phyloP scores from a whole-genome alignment of 1,140 invertebrate genomes.

The roundworm (Caenorhabditis elegans) region DNA sequence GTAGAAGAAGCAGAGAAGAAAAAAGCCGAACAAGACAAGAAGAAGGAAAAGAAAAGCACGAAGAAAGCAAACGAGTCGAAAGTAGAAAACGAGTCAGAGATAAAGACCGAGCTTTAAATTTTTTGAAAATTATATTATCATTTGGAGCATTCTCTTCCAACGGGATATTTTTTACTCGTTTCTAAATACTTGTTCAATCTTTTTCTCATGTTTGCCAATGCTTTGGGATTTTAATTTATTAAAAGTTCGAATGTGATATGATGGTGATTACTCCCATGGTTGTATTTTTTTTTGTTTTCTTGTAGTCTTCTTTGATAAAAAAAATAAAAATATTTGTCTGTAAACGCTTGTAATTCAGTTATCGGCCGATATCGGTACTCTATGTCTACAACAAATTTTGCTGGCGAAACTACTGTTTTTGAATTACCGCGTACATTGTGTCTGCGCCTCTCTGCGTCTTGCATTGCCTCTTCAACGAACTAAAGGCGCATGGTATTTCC shows the following conservation, averaged over 20 bases:
- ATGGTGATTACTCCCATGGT: neutral
- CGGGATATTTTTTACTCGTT: neutral
- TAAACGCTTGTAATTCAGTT: too few species aligned
- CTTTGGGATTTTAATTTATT: neutral
- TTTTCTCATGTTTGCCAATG: neutral
- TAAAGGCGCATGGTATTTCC: neutral
- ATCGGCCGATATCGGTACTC: too few species aligned
- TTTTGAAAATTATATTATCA: neutral
- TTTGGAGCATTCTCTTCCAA: neutral
- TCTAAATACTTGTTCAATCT: neutral
- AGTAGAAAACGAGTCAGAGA: neutral
- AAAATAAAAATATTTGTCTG: too few species aligned
- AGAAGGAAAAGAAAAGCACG: neutral
- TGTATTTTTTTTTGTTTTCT: neutral
- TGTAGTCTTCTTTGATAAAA: neutral
- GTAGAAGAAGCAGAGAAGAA: constrained; percentile 29
- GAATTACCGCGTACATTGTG: neutral
- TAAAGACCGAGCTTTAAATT: constrained; percentile 31
- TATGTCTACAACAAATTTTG: too few species aligned
- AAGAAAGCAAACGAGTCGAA: neutral
- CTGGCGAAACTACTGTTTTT: too few species aligned
- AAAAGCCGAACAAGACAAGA: neutral
- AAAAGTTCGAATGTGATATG: neutral
- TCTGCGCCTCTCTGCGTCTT: neutral
- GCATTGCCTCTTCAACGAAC: neutral